Evolutionary conservation across 2,888 invertebrate genomes (phyloP).

Genomic region (Apamea crenata): DNA sequence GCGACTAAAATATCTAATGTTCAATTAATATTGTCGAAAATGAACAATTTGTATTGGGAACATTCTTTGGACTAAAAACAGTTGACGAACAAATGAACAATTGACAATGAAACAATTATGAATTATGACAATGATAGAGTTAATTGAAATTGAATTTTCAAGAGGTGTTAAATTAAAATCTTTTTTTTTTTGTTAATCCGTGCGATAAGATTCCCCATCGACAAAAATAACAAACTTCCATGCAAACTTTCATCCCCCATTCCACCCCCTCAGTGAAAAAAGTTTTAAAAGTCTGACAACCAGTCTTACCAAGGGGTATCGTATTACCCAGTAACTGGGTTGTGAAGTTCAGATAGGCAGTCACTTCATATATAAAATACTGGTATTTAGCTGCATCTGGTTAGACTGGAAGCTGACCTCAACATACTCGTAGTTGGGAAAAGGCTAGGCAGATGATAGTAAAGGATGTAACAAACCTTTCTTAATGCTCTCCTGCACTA

Average conservation of each 20-base stretch:
- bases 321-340: too few species aligned
- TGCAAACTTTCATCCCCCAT: not conserved
- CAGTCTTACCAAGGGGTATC: too few species aligned
- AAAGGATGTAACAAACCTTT: not conserved
- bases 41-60: not conserved
- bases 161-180: not conserved
- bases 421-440: too few species aligned
- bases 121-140: too few species aligned
- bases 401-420: too few species aligned
- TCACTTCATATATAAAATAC: too few species aligned
- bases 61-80: constrained; percentile 1
- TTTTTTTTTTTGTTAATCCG: not conserved
- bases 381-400: too few species aligned
- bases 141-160: not conserved
- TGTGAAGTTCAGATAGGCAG: too few species aligned
- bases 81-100: constrained; percentile 10
- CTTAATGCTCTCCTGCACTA: not conserved
- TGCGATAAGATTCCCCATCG: not conserved
- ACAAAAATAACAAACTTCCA: not conserved
- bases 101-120: too few species aligned
- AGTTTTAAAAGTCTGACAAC: not conserved
- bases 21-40: constrained; percentile 9
- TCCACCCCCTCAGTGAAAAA: not conserved
- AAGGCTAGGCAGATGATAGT: too few species aligned
- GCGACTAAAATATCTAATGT: not conserved